Evolutionary conservation across 2,888 invertebrate genomes (phyloP).

Genomic region (Alloscopus bannaensis): DNA sequence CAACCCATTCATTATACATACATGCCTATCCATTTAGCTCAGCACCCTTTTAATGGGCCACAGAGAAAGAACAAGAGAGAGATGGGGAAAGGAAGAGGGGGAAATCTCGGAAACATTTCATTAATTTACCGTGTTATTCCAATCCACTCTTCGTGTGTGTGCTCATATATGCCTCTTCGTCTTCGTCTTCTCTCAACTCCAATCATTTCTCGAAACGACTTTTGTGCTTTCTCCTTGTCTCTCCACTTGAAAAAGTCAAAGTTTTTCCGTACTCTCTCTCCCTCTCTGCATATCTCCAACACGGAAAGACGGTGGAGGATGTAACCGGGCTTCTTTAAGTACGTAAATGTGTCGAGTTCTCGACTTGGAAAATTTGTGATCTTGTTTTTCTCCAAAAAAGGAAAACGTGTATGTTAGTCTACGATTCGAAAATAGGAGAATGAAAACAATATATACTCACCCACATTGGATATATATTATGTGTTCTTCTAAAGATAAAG

Average conservation of each 20-base stretch:
- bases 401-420: too few relatives aligned
- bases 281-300: background rate
- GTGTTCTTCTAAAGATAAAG: too few relatives aligned
- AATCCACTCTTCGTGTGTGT: constrained; percentile 41
- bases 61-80: too few relatives aligned
- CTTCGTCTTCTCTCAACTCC: constrained; percentile 13
- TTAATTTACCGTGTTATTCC: constrained; percentile 53
- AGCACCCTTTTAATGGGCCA: constrained; percentile 48
- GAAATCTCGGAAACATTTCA: constrained; percentile 52
- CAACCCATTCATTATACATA: constrained; percentile 51
- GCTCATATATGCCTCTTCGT: too few relatives aligned
- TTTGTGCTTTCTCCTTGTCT: background rate
- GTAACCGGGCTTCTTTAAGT: background rate
- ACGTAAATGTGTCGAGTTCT: constrained; percentile 9
- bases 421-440: too few relatives aligned
- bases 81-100: background rate
- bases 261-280: constrained; percentile 2
- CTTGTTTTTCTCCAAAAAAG: constrained; percentile 26
- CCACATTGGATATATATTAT: background rate
- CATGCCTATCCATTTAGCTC: constrained; percentile 28
- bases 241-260: constrained; percentile 41
- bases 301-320: background rate
- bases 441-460: background rate
- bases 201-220: constrained; percentile 19
- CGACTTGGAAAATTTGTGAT: constrained; percentile 24